These are phyloP conservation scores for Empidonax alnorum DNA, from an alignment of 2,113 vertebrate genomes.

Conservation along the genomic window DNA sequence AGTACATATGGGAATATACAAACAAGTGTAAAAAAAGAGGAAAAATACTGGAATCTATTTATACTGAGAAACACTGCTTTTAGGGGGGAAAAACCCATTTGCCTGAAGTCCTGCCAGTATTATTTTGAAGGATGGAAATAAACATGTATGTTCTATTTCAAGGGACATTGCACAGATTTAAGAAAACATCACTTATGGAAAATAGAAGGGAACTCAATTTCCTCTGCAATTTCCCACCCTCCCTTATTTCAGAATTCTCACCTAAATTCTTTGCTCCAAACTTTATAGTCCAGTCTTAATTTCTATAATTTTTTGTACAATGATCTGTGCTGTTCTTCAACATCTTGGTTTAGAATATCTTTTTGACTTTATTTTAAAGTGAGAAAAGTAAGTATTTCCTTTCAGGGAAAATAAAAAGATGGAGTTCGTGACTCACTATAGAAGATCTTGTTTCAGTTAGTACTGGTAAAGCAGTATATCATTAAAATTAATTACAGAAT, in stretches of 20 bases:
- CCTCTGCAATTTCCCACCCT: background rate
- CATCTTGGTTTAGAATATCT: background rate
- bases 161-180: background rate
- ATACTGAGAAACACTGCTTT: background rate
- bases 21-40: background rate
- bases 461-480: background rate
- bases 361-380: background rate
- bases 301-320: background rate
- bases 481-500: background rate
- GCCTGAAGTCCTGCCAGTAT: background rate
- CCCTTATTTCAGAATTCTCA: background rate
- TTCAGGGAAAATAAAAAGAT: background rate
- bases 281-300: background rate
- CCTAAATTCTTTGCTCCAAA: background rate
- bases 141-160: background rate
- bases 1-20: constrained; percentile 15
- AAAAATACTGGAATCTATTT: background rate
- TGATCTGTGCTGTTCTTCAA: background rate
- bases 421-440: background rate
- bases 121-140: constrained; percentile 3
- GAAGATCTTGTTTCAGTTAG: background rate
- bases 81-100: accelerated
- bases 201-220: background rate
- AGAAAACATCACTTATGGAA: background rate
- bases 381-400: background rate